A percentile compares a stretch with the other conserved stretches of the same genome.
Conservation (phyloP, 64 coral and sea anemone species). For the Anthopleura sola region DNA sequence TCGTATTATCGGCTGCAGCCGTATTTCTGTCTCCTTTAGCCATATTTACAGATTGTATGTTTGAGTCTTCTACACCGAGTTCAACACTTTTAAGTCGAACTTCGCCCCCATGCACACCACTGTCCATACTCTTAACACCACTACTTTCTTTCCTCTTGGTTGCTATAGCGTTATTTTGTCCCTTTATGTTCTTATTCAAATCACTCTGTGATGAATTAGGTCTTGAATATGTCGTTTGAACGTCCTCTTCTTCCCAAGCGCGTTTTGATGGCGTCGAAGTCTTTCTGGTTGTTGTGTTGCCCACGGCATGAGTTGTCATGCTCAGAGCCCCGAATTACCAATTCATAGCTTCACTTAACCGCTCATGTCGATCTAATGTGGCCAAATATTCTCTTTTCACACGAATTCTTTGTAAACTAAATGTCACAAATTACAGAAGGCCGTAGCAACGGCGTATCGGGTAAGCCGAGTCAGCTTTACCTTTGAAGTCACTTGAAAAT, state of each 20-base stretch:
- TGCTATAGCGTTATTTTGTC: constrained; percentile 27
- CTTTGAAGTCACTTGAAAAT: background rate
- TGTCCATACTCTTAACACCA: constrained; percentile 50
- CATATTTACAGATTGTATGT: constrained; percentile 18
- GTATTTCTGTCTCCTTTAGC: constrained; percentile 39
- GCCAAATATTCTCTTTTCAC: constrained; percentile 71
- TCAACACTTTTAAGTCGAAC: constrained; percentile 94
- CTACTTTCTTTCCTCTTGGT: constrained; percentile 49
- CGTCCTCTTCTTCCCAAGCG: constrained; percentile 83
- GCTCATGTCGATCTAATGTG: constrained; percentile 61
- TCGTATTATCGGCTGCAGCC: constrained; percentile 45
- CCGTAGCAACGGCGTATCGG: constrained; percentile 69
- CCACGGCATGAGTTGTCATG: constrained; percentile 70
- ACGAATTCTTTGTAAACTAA: constrained; percentile 68
- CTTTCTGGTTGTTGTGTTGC: constrained; percentile 64
- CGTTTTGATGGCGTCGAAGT: constrained; percentile 84
- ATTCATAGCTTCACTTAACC: constrained; percentile 48
- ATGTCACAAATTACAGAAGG: constrained; percentile 46
- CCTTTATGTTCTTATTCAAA: constrained; percentile 78
- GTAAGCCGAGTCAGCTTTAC: background rate
- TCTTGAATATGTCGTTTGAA: constrained; percentile 32
- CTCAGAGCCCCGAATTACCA: constrained; percentile 63
- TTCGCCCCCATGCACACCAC: constrained; percentile 58
- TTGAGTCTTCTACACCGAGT: constrained; percentile 76
- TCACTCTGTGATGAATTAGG: constrained; percentile 55